phyloP scores from a whole-genome alignment of 2,797 vertebrate species.

The Bradypodion ventrale region DNA sequence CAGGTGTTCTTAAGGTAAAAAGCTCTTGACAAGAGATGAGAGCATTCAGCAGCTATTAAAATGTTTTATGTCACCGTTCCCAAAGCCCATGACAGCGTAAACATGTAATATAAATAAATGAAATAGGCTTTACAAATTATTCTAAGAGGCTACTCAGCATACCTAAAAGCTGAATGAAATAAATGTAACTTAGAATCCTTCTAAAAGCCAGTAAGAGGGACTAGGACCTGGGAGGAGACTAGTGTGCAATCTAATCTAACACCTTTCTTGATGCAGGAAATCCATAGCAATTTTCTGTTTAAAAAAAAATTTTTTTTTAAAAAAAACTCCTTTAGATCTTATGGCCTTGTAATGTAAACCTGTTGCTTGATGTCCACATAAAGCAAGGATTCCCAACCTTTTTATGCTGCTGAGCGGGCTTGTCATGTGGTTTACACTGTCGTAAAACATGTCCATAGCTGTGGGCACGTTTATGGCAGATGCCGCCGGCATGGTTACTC shows the following conservation, averaged over 20 bases:
- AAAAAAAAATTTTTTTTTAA: too few species aligned
- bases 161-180: background rate
- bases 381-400: too few species aligned
- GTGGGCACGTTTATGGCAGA: too few species aligned
- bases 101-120: background rate
- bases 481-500: too few species aligned
- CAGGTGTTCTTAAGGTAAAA: background rate
- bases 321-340: too few species aligned
- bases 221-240: too few species aligned
- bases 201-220: background rate
- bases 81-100: background rate
- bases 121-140: background rate
- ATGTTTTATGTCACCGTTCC: background rate
- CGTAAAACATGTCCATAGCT: too few species aligned
- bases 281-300: too few species aligned
- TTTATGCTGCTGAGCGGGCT: too few species aligned
- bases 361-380: background rate
- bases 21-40: background rate
- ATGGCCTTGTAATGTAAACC: background rate
- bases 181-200: background rate
- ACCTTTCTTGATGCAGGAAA: background rate
- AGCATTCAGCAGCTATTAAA: background rate
- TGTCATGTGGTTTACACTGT: too few species aligned
- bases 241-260: background rate
- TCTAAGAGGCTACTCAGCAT: background rate